Conservation (phyloP, 2,113 vertebrate species). For the Phylloscopus whistleri region DNA sequence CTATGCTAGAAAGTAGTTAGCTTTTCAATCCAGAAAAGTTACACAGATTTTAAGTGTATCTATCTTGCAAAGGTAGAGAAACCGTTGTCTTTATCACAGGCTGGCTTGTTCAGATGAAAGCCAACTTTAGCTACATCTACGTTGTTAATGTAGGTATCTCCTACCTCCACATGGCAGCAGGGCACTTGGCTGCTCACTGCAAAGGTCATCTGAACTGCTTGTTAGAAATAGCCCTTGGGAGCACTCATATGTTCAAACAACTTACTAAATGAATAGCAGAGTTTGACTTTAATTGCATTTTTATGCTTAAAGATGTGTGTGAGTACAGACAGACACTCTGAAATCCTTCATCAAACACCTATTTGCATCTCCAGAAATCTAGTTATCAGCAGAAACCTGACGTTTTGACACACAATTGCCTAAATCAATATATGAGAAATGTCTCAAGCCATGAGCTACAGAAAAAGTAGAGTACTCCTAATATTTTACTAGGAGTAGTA, state of each 20-base stretch:
- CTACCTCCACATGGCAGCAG: neutral
- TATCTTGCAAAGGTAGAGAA: neutral
- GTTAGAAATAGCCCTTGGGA: neutral
- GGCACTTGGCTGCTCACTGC: neutral
- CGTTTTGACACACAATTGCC: neutral
- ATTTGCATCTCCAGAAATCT: neutral
- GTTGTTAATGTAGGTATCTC: neutral
- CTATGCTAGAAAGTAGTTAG: neutral
- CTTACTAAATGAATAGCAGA: neutral
- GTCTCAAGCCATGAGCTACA: neutral
- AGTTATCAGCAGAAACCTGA: neutral
- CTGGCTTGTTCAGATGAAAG: neutral
- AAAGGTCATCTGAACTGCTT: neutral
- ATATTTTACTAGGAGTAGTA: neutral
- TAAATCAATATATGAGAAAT: neutral
- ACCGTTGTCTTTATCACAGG: neutral
- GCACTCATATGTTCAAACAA: neutral
- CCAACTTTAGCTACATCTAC: neutral
- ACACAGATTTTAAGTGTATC: neutral
- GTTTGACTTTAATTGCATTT: neutral
- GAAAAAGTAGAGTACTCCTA: neutral
- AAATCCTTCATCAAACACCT: neutral
- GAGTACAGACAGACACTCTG: neutral
- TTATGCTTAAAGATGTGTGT: neutral
- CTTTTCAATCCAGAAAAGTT: neutral